These are phyloP conservation scores for Dicaeum eximium DNA, from an alignment of 2,113 vertebrate genomes.

Conservation along the genomic window DNA sequence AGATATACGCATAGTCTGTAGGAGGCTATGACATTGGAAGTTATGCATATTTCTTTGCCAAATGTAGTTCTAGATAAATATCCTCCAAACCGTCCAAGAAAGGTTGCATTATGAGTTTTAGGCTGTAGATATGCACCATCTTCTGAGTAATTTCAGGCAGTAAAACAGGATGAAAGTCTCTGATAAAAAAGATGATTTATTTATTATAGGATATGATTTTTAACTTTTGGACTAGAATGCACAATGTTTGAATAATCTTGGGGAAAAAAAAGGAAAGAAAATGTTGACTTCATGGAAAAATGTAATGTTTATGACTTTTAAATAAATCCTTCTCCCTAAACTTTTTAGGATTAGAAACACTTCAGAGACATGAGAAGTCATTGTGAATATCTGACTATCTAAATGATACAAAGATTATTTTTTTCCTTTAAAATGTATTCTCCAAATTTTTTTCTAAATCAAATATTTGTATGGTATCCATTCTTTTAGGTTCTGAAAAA, in stretches of 20 bases:
- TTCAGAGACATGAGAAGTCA: not conserved
- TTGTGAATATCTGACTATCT: not conserved
- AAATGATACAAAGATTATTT: not conserved
- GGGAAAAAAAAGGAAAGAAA: not conserved
- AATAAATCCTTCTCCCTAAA: not conserved
- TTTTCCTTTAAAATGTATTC: not conserved
- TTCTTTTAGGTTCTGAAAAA: not conserved
- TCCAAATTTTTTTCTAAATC: not conserved
- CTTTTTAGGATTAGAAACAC: not conserved
- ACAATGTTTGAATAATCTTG: not conserved
- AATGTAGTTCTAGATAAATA: not conserved
- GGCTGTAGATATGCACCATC: not conserved
- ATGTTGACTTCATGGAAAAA: rapidly evolving
- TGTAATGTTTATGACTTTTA: not conserved
- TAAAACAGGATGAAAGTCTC: not conserved
- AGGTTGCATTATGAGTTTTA: not conserved
- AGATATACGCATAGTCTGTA: not conserved
- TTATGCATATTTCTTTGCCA: not conserved
- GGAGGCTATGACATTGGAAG: not conserved
- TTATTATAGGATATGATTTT: not conserved
- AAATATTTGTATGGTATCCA: not conserved
- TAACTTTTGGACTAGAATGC: not conserved
- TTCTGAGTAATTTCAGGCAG: not conserved
- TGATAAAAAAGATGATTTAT: not conserved
- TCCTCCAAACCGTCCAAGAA: not conserved